Conservation (phyloP, 2,113 vertebrate genomes). For the Carettochelys insculpta region DNA sequence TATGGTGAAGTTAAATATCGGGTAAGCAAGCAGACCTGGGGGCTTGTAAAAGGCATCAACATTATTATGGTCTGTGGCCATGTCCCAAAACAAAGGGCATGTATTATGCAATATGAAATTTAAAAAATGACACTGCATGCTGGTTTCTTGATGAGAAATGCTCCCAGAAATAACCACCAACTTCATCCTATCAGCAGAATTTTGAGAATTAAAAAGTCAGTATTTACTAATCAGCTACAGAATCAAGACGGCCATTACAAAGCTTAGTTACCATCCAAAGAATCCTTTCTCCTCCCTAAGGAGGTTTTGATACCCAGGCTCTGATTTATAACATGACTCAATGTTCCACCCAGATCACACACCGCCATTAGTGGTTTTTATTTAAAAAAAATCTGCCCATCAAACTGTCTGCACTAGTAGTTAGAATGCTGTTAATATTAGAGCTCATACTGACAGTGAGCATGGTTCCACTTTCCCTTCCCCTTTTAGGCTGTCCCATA, state of each 20-base stretch:
- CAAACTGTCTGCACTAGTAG: not conserved
- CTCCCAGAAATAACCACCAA: not conserved
- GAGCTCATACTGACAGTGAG: not conserved
- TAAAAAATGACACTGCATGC: too few species aligned
- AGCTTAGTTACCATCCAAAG: not conserved
- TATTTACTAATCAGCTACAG: conserved; percentile 7
- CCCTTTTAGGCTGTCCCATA: not conserved
- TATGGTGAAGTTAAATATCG: not conserved
- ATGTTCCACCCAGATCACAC: not conserved
- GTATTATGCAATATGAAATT: too few species aligned
- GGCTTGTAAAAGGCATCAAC: not conserved
- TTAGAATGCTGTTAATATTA: not conserved
- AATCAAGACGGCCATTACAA: not conserved
- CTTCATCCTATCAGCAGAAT: not conserved
- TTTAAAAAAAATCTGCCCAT: not conserved
- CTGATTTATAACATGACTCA: not conserved
- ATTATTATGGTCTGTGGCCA: too few species aligned
- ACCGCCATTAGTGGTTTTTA: not conserved
- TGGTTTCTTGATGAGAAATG: not conserved
- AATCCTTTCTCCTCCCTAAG: not conserved
- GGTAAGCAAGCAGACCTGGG: not conserved
- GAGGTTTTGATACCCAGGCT: not conserved
- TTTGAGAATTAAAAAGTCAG: not conserved
- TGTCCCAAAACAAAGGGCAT: too few species aligned
- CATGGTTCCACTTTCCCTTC: not conserved